Evolutionary conservation across 2,888 invertebrate species (phyloP).

Genomic region (Nematopogon swammerdamellus): DNA sequence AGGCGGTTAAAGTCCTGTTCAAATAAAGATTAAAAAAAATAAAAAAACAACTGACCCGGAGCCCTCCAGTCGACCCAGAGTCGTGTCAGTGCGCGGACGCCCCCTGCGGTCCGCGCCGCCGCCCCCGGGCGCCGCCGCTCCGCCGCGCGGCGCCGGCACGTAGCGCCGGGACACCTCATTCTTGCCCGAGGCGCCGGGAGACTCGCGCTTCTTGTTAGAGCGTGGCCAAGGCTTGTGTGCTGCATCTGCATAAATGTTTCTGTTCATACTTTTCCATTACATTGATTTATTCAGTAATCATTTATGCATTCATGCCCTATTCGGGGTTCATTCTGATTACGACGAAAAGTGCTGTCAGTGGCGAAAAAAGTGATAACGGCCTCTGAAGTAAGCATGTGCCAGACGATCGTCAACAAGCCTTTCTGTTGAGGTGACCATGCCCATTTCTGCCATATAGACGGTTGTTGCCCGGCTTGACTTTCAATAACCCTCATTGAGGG

Average conservation of each 20-base stretch:
- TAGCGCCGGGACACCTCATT: conserved; percentile 65
- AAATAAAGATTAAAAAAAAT: conserved; percentile 3
- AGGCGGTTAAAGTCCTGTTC: not conserved
- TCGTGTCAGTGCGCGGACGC: conserved; percentile 49
- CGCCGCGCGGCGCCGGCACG: conserved; percentile 63
- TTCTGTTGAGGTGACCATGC: too few species aligned
- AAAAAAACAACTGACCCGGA: conserved; percentile 50
- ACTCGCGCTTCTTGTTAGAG: conserved; percentile 64
- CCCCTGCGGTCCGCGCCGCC: conserved; percentile 72
- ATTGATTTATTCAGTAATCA: conserved; percentile 3
- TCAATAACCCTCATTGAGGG: too few species aligned
- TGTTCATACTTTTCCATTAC: conserved; percentile 2
- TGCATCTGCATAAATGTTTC: conserved; percentile 27
- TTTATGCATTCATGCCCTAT: too few species aligned
- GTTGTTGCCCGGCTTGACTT: too few species aligned
- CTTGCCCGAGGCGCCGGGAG: conserved; percentile 52
- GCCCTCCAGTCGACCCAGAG: conserved; percentile 67
- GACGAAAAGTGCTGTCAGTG: too few species aligned
- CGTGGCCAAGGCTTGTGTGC: conserved; percentile 61
- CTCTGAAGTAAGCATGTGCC: too few species aligned
- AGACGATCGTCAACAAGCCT: too few species aligned
- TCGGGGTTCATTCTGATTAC: too few species aligned
- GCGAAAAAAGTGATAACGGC: too few species aligned
- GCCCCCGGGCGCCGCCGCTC: too few species aligned
- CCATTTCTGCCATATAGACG: too few species aligned